Evolutionary conservation across 2,888 invertebrate species (phyloP), one percentile per base, ranked within the genome.

Genomic region (Tridacna crocea): DNA sequence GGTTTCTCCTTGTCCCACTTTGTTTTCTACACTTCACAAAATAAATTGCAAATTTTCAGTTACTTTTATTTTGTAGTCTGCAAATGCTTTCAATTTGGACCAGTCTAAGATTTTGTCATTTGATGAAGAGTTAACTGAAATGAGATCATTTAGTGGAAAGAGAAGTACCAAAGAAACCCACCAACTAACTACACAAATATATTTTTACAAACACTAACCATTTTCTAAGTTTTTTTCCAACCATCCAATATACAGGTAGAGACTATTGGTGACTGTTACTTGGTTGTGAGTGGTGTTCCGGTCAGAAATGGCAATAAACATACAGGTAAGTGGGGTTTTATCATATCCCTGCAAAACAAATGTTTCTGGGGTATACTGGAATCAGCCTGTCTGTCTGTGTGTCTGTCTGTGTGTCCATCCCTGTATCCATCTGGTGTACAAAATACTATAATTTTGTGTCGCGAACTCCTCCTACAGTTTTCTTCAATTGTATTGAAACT

Each of bases 301-400:
- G 63, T 63, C 63, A 63, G 27, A 27, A 63, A 63, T 63, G 63
- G 63, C 12, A 27, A 63, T 27, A 26, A 63, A 22, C 63, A 63
- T 26, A 63, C 63, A 11, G 63, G 63, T 63, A 26, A 22, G 63
- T 60, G n/a, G n/a, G 58, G 8, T 11, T 58, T 58, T 13, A 51
- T 51, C 51, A 13, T 13, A 51, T 13, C 11, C 17, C 17, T 51
- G 51, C 17, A 51, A 11, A 51, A 51, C 17, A 51, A 51, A 17
- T n/a, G 51, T 51, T 13, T 51, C 17, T 13, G 17, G 17, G 17
- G 51, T 17, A 51, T 13, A 51, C 13, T 51, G 51, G 51, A n/a
- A n/a, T n/a, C n/a, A n/a, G n/a, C n/a, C n/a, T n/a, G n/a, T n/a
- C n/a, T n/a, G n/a, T n/a, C n/a, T 51, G 17, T 13, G 17, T 51